Evolutionary conservation across 2,888 invertebrate species (phyloP), one percentile per base, ranked within the genome.

Genomic region (Pachycephus smyrnensis): DNA sequence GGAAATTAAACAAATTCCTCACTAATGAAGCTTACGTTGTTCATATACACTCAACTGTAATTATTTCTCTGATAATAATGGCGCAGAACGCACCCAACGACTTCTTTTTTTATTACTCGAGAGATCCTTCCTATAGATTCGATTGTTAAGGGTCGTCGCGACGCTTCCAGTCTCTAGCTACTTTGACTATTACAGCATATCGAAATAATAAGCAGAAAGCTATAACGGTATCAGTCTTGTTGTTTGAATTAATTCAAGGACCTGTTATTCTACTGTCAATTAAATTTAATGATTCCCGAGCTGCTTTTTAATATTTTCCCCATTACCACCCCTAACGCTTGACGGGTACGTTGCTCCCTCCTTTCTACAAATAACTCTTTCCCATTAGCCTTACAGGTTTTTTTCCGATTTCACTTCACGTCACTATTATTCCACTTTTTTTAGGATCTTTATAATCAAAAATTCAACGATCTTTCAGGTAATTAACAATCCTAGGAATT

Each of bases 201-300:
- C 37, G 32, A 36, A 75, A n/a, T 35, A 71, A 73, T 73, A 55
- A 9, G 23, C 2, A 23, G 9, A 55, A 55, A 23, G 23, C 55
- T 55, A 23, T 55, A 55, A 2, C 23, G 1, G 55, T 1, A 55
- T 55, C 23, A 55, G 55, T 9, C 55, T 55, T 55, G 55, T 55
- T 55, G 23, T 23, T 23, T 55, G 55, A 55, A 55, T 55, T 55
- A 55, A 55, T 55, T 55, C 23, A 55, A 55, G 23, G 55, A 55
- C 55, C 83, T 84, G 86, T 88, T 86, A 84, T 84, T 85, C 83
- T 81, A 85, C 83, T 85, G 85, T 86, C 86, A 86, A 87, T 87
- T 85, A 86, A 86, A 82, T 86, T 87, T 82, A 85, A 84, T 82
- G 83, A 83, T 81, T 81, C 74, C 12, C 15, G 55, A 55, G 23